These are phyloP conservation scores for Brachionus asplanchnoidis DNA, from an alignment of 1,140 invertebrate genomes.

Conservation along the genomic window DNA sequence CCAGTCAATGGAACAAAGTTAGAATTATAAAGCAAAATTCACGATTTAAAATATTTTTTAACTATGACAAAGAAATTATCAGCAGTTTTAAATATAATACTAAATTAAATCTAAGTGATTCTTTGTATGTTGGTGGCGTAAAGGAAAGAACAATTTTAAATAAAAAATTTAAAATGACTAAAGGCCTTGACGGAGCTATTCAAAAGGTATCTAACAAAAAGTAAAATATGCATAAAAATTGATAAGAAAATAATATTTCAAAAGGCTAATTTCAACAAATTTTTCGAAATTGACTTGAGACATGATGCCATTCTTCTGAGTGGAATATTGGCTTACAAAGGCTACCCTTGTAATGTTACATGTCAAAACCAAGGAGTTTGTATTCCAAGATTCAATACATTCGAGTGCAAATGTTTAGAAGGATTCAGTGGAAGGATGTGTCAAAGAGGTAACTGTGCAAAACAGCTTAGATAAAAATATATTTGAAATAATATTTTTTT, in stretches of 20 bases:
- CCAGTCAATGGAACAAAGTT: not conserved
- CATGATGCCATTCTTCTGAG: not conserved
- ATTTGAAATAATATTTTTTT: not conserved
- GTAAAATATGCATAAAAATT: not conserved
- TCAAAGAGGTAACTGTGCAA: not conserved
- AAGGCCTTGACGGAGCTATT: constrained; percentile 12
- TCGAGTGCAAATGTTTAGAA: constrained; percentile 1
- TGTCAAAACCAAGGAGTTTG: constrained; percentile 5
- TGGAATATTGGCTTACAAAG: not conserved
- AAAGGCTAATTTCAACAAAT: not conserved
- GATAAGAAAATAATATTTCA: not conserved
- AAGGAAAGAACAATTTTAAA: not conserved
- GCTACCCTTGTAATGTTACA: constrained; percentile 32
- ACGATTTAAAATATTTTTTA: constrained; percentile 12
- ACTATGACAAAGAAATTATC: not conserved
- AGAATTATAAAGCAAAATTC: not conserved
- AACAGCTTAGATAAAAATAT: too few species aligned
- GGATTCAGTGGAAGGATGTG: constrained; percentile 20
- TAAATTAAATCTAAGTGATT: not conserved
- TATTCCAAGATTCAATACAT: not conserved
- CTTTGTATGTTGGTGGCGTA: constrained; percentile 16
- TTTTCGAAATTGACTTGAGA: not conserved
- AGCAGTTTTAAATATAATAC: not conserved
- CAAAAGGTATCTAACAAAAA: not conserved
- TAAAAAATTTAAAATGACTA: not conserved